phyloP scores from a whole-genome alignment of 2,888 invertebrate genomes.

The Drosophila stalkeri region DNA sequence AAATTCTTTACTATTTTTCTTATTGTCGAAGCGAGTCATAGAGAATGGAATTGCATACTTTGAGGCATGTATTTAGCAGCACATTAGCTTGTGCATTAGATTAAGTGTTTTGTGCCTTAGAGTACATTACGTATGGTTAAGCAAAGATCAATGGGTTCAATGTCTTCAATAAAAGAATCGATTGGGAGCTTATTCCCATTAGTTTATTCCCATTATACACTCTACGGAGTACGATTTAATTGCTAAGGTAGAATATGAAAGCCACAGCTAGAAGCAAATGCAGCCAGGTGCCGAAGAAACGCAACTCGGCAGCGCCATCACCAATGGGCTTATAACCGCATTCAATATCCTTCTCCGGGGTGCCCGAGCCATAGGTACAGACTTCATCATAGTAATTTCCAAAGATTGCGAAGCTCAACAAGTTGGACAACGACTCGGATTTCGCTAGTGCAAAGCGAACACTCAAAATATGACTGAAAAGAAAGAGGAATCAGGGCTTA shows the following conservation, averaged over 20 bases:
- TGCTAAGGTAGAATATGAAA: not conserved
- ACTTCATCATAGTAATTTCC: slow-evolving; percentile 76
- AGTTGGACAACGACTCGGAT: slow-evolving; percentile 40
- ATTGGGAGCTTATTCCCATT: too few relatives aligned
- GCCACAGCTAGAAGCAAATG: slow-evolving; percentile 8
- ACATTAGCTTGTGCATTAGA: not conserved
- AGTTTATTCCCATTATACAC: not conserved
- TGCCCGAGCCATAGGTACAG: slow-evolving; percentile 53
- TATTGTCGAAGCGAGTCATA: too few relatives aligned
- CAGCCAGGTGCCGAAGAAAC: slow-evolving; percentile 7
- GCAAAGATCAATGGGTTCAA: too few relatives aligned
- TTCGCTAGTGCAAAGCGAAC: slow-evolving; percentile 55
- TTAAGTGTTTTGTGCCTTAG: not conserved
- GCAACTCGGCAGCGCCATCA: slow-evolving; percentile 27
- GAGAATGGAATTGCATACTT: not conserved
- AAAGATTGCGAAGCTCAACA: slow-evolving; percentile 76
- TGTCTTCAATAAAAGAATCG: too few relatives aligned
- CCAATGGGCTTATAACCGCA: slow-evolving; percentile 46
- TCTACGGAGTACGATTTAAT: not conserved
- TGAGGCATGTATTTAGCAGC: not conserved
- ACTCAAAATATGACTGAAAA: slow-evolving; percentile 22
- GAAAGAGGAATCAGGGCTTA: too few relatives aligned
- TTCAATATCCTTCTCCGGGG: slow-evolving; percentile 29
- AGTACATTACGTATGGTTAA: too few relatives aligned
- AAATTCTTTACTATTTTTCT: not conserved